These are phyloP conservation scores for Polymixis lichenea DNA, from an alignment of 2,888 invertebrate species.

Conservation along the genomic window DNA sequence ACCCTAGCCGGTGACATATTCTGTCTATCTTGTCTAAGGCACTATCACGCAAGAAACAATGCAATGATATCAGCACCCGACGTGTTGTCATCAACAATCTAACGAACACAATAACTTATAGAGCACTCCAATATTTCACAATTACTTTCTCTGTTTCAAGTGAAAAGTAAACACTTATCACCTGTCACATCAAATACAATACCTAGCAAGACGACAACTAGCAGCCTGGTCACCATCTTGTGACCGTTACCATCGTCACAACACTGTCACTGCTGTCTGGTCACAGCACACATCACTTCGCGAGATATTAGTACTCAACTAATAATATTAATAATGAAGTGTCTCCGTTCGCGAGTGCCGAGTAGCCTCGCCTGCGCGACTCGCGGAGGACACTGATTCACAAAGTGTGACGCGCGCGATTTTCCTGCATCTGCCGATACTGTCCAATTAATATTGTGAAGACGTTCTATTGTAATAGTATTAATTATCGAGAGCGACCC, in stretches of 20 bases:
- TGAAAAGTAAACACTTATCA: slow-evolving; percentile 16
- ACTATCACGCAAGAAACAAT: slow-evolving; percentile 43
- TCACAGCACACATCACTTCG: slow-evolving; percentile 32
- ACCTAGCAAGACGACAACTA: slow-evolving; percentile 60
- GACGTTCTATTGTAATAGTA: slow-evolving; percentile 49
- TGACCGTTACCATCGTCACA: slow-evolving; percentile 29
- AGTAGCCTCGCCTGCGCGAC: slow-evolving; percentile 40
- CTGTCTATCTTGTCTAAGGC: slow-evolving; percentile 30
- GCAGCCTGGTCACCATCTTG: slow-evolving; percentile 42
- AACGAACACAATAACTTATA: slow-evolving; percentile 8
- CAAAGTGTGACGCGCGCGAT: slow-evolving; percentile 71
- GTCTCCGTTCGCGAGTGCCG: slow-evolving; percentile 17
- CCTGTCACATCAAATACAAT: slow-evolving; percentile 22
- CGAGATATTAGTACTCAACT: slow-evolving; percentile 4
- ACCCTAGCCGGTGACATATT: slow-evolving; percentile 22
- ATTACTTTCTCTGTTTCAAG: not conserved
- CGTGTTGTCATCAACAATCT: slow-evolving; percentile 28
- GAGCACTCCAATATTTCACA: not conserved
- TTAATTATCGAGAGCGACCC: slow-evolving; percentile 37
- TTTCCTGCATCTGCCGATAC: slow-evolving; percentile 55
- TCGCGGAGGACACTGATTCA: slow-evolving; percentile 75
- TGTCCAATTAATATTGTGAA: slow-evolving; percentile 59
- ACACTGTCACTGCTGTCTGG: slow-evolving; percentile 18
- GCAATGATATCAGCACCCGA: slow-evolving; percentile 53
- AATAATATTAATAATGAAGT: slow-evolving; percentile 10